A percentile compares a stretch with the other conserved stretches of the same genome.
phyloP scores from a whole-genome alignment of 1,140 invertebrate genomes.

The Danaus melanippus region DNA sequence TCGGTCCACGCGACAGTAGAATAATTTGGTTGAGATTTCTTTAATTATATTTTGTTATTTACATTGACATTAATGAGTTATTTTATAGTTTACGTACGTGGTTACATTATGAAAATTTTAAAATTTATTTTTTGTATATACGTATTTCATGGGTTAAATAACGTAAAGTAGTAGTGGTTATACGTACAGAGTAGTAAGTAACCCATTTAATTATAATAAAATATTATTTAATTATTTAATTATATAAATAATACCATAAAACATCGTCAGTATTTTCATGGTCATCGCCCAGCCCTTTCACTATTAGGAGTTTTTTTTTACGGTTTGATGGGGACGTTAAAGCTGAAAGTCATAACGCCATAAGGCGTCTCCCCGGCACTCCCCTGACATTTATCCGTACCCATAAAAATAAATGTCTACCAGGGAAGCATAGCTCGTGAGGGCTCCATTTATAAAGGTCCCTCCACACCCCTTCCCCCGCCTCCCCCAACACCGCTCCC shows the following conservation, averaged over 20 bases:
- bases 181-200: no score
- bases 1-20: no score
- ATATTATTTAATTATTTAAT: no score
- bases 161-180: no score
- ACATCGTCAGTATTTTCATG: slow-evolving; percentile 8
- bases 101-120: no score
- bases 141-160: background rate
- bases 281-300: slow-evolving; percentile 17
- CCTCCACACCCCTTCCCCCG: slow-evolving; percentile 47
- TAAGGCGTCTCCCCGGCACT: slow-evolving; percentile 51
- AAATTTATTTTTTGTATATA: no score
- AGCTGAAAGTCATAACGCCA: slow-evolving; percentile 25
- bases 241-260: background rate
- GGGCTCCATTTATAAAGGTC: slow-evolving; percentile 56
- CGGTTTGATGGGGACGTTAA: slow-evolving; percentile 12
- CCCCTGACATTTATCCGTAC: slow-evolving; percentile 65
- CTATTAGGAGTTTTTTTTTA: slow-evolving; percentile 20
- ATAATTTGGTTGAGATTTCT: no score
- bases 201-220: slow-evolving; percentile 4
- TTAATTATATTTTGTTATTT: no score
- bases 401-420: slow-evolving; percentile 69
- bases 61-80: no score
- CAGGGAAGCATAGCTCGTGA: slow-evolving; percentile 48
- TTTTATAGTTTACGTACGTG: no score
- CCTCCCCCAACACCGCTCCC: slow-evolving; percentile 21